Evolutionary conservation across 2,797 vertebrate species (phyloP), one percentile per base, ranked within the genome.

Genomic region (Meda fulgida): DNA sequence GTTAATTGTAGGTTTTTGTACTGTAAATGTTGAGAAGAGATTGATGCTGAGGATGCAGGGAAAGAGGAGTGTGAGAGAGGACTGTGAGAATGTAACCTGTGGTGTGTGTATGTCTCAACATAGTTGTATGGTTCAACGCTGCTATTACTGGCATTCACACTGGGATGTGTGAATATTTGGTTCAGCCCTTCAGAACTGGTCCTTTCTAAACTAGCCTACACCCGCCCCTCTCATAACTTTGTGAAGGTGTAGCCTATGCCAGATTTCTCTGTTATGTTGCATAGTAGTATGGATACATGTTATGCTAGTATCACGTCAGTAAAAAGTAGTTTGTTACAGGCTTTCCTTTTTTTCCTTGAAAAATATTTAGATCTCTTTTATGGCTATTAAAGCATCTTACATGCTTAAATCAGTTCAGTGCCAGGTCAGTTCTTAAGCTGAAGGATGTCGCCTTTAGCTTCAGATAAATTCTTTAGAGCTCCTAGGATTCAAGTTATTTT

Each of bases 1-100:
- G 67, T 18, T 76, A 78, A 86, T 84, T 66, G 53, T 40, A 48
- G 81, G 78, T 79, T 85, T 65, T 26, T 65, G 9, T 43, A 23
- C 38, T 13, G 38, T 72, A 51, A 78, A 43, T 70, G 51, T 75
- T 31, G 40, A 46, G 43, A 36, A 55, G 71, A n/a, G 36, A 10
- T 73, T 1, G 55, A 10, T 55, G 5, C 9, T 67, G 40, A 51
- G 75, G n/a, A 70, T 81, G 23, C 51, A 69, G 46, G 55, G 58
- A 79, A 73, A 21, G 46, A 31, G 43, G 73, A 26, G 58, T 23
- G 19, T 58, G 51, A 66, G 36, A 23, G 83, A 58, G 66, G 31
- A n/a, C 26, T 51, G 29, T 69, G 65, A 69, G 65, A 67, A 81
- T 16, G 48, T 36, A 46, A 69, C 40, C 65, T 13, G 4, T 65